phyloP scores from a whole-genome alignment of 1,140 invertebrate species.

The Papilio glaucus region DNA sequence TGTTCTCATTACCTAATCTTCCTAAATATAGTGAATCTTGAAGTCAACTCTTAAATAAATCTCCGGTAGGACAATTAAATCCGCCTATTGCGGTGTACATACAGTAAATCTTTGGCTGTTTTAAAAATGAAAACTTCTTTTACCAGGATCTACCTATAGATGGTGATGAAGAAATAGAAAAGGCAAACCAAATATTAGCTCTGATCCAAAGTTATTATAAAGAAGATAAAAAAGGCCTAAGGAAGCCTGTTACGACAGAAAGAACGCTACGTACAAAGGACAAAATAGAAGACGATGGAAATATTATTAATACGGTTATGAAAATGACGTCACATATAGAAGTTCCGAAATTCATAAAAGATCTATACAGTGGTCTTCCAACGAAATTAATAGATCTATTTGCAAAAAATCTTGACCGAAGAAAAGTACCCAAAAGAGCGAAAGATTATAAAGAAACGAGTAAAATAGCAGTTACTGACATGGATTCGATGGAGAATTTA shows the following conservation, averaged over 20 bases:
- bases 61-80: no score
- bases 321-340: not conserved
- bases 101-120: no score
- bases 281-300: not conserved
- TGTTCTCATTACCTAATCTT: not conserved
- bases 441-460: not conserved
- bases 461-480: not conserved
- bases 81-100: no score
- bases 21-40: not conserved
- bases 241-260: not conserved
- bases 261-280: not conserved
- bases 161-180: not conserved
- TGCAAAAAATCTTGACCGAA: conserved; percentile 19
- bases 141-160: not conserved
- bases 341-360: conserved; percentile 23
- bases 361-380: conserved; percentile 17
- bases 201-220: conserved; percentile 17
- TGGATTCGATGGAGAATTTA: conserved; percentile 2
- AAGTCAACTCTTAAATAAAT: no score
- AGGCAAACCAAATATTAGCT: conserved; percentile 17
- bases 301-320: not conserved
- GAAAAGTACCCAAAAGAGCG: not conserved
- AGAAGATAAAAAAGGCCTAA: not conserved
- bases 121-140: not conserved
- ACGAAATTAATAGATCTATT: conserved; percentile 29